phyloP scores from a whole-genome alignment of 92 coral and sea anemone genomes.

The Heteractis magnifica region DNA sequence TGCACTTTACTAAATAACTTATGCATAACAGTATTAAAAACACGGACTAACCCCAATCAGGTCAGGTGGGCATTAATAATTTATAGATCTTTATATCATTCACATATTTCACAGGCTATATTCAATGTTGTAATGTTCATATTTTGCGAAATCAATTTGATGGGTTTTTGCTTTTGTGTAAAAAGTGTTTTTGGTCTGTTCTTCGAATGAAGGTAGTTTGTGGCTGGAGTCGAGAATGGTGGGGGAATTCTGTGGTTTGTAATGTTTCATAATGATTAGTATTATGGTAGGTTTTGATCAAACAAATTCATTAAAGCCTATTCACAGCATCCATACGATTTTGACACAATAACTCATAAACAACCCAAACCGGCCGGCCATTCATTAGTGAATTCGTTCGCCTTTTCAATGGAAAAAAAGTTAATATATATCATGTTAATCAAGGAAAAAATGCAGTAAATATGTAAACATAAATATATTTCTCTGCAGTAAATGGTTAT shows the following conservation, averaged over 20 bases:
- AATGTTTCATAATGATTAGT: neutral
- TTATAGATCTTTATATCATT: neutral
- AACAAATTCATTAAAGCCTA: neutral
- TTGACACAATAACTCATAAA: neutral
- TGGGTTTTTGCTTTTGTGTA: neutral
- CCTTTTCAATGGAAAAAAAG: neutral
- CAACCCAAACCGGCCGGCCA: neutral
- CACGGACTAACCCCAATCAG: neutral
- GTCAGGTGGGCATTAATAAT: neutral
- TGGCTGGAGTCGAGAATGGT: neutral
- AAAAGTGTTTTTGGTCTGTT: neutral
- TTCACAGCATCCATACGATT: neutral
- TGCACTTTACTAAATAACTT: slow-evolving; percentile 6
- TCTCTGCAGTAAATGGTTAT: no score
- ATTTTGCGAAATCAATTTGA: neutral
- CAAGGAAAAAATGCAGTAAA: neutral
- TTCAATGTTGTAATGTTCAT: neutral
- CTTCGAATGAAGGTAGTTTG: neutral
- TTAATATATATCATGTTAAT: neutral
- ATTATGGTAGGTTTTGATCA: neutral
- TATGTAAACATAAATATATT: no score
- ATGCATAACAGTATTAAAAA: neutral
- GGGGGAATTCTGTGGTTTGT: neutral
- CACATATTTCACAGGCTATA: neutral
- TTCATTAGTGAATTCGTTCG: neutral